Conservation (phyloP, 2,797 vertebrate species). For the Rhinoraja longicauda region DNA sequence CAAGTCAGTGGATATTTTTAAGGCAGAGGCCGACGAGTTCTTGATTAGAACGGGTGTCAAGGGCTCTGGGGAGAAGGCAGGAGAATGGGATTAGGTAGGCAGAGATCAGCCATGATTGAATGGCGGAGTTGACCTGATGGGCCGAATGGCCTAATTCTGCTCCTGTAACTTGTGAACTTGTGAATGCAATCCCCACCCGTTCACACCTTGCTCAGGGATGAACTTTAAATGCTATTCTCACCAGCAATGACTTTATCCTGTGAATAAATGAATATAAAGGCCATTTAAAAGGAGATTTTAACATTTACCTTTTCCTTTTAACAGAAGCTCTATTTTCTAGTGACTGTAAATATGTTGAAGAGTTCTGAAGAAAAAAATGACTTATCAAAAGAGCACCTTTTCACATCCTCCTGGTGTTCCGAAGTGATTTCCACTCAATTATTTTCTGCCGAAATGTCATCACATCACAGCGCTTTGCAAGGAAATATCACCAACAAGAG, state of each 20-base stretch:
- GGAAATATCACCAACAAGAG: neutral
- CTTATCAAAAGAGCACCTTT: neutral
- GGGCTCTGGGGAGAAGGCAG: too few relatives aligned
- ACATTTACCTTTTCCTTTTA: neutral
- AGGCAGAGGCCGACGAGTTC: too few relatives aligned
- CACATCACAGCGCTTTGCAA: too few relatives aligned
- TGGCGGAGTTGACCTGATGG: too few relatives aligned
- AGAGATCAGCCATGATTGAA: too few relatives aligned
- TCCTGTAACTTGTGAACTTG: too few relatives aligned
- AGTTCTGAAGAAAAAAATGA: neutral
- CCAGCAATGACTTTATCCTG: neutral
- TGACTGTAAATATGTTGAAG: neutral
- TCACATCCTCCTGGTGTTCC: neutral
- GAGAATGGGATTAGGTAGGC: too few relatives aligned
- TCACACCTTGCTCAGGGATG: neutral
- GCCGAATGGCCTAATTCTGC: too few relatives aligned
- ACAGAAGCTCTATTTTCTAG: neutral
- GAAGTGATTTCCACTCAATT: neutral
- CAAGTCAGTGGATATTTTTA: too few relatives aligned
- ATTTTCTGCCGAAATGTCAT: neutral
- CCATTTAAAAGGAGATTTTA: neutral
- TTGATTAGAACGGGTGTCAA: too few relatives aligned
- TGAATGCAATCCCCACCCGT: neutral
- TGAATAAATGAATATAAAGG: neutral
- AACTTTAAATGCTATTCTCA: neutral